These are phyloP conservation scores for Caenorhabditis sp. DNA, from an alignment of 2,888 invertebrate species.

Conservation along the genomic window DNA sequence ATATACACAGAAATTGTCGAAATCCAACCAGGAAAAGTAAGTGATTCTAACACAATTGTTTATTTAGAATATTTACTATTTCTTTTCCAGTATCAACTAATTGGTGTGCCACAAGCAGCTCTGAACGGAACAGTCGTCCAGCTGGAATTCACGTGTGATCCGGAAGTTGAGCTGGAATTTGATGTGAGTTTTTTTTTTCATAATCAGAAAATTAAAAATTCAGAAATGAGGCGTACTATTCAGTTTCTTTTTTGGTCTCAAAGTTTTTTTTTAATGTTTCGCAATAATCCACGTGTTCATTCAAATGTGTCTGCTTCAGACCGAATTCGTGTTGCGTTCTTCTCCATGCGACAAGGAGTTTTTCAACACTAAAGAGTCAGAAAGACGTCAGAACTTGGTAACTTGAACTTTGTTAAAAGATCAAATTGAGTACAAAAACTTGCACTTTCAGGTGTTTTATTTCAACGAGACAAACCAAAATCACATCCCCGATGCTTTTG, in stretches of 20 bases:
- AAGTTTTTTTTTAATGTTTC: conserved; percentile 1
- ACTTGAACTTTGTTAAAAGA: not conserved
- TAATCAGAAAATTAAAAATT: no score
- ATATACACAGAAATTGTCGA: conserved; percentile 72
- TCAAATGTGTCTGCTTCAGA: conserved; percentile 48
- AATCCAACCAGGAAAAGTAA: conserved; percentile 65
- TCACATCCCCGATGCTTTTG: conserved; percentile 75
- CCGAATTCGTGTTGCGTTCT: conserved; percentile 78
- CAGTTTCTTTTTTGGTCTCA: not conserved
- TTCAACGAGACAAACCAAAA: conserved; percentile 71
- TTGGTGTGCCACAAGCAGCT: conserved; percentile 81
- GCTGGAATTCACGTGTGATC: conserved; percentile 75
- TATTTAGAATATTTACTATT: not conserved
- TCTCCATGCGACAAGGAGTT: conserved; percentile 83
- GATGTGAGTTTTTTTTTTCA: conserved; percentile 58
- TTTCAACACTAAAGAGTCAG: conserved; percentile 70
- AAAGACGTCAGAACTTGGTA: conserved; percentile 57
- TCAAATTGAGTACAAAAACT: not conserved
- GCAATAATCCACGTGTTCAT: conserved; percentile 6
- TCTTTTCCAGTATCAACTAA: conserved; percentile 77
- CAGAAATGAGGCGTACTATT: not conserved
- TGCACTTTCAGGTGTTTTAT: conserved; percentile 70
- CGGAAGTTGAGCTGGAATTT: conserved; percentile 74
- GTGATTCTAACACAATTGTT: not conserved
- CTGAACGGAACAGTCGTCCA: conserved; percentile 80